phyloP scores from a whole-genome alignment of 2,888 invertebrate species.

The Argyra leucocephala region DNA sequence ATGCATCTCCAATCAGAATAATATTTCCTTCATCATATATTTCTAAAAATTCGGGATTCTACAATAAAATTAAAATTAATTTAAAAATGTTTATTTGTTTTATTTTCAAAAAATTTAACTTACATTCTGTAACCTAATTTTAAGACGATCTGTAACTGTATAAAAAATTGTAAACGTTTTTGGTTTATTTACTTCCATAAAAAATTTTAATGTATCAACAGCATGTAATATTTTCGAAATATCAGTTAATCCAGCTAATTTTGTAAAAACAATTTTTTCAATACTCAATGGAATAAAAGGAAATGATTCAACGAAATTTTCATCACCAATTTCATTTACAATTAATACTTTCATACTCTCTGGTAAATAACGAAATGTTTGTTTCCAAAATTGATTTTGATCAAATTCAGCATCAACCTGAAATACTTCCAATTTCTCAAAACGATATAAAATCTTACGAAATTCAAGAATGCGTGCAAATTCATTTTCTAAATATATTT shows the following conservation, averaged over 20 bases:
- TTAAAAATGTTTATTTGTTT: too few species aligned
- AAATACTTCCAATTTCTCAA: neutral
- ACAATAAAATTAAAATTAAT: neutral
- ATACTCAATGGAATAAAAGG: neutral
- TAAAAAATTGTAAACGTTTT: neutral
- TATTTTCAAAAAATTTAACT: neutral
- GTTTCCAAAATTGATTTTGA: neutral
- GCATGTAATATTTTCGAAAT: neutral
- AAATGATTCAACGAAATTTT: slow-evolving; percentile 1
- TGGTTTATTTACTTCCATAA: neutral
- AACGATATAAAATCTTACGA: neutral
- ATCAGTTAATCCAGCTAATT: neutral
- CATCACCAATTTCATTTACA: slow-evolving; percentile 1
- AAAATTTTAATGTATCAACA: neutral
- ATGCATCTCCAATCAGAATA: neutral
- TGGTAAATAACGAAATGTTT: neutral
- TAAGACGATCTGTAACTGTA: neutral
- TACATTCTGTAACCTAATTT: neutral
- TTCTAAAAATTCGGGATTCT: neutral
- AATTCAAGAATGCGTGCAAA: neutral
- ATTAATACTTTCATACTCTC: slow-evolving; percentile 1
- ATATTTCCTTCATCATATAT: neutral
- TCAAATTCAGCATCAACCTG: slow-evolving; percentile 4
- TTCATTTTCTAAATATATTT: neutral
- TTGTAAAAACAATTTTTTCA: slow-evolving; percentile 4